Percentiles rank a stretch among this genome's conserved stretches.
Evolutionary conservation across 2,888 invertebrate species (phyloP).

Genomic region (Machimus atricapillus): DNA sequence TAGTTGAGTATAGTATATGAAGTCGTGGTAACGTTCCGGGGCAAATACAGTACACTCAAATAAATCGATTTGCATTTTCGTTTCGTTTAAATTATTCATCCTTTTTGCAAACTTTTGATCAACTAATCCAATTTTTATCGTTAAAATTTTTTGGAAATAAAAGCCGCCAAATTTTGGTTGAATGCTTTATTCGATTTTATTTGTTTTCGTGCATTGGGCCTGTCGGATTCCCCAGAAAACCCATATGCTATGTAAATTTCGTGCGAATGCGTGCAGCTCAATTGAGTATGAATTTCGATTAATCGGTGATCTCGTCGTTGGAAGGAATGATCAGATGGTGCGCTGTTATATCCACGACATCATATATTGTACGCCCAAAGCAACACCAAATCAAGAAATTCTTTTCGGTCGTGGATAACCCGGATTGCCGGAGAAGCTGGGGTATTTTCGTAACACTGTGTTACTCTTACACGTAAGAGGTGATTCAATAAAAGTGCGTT

Average conservation of each 20-base stretch:
- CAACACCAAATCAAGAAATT: constrained; percentile 24
- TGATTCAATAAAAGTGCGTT: not conserved
- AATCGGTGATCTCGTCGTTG: not conserved
- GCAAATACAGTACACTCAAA: constrained; percentile 47
- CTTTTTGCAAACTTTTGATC: constrained; percentile 40
- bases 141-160: not conserved
- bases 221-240: not conserved
- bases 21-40: constrained; percentile 54
- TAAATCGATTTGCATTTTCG: constrained; percentile 33
- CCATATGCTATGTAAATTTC: not conserved
- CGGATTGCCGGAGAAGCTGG: not conserved
- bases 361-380: constrained; percentile 39
- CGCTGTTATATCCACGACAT: constrained; percentile 34
- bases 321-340: constrained; percentile 2
- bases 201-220: not conserved
- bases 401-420: not conserved
- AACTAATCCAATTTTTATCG: not conserved
- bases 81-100: not conserved
- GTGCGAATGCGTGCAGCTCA: not conserved
- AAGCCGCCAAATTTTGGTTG: not conserved
- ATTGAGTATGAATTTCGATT: not conserved
- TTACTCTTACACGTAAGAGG: not conserved
- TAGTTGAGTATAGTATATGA: constrained; percentile 57
- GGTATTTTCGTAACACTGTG: not conserved
- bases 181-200: not conserved